Base-by-base conservation (phyloP, 2,888 invertebrate genomes). In the Rhyacophila evoluta region DNA sequence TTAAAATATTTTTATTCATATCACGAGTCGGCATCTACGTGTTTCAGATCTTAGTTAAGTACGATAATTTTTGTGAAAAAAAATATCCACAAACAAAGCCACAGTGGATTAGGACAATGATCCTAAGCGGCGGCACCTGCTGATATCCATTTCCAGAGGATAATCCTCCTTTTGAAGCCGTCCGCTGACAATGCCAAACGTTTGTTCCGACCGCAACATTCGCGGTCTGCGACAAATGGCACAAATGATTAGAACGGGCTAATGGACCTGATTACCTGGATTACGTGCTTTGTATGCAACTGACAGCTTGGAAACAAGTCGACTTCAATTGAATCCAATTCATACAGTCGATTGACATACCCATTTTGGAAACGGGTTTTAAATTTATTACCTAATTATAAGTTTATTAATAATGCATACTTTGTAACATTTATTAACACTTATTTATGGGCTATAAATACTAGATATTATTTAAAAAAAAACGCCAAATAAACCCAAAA, bases 181-280 rank as follows among this genome's bases (percentile, higher is more conserved):
- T 55, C 55, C 55, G 55, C 55, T 55, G 55, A 55, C 55, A 25
- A 25, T 55, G 55, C 55, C 55, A 55, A 55, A 25, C 55, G 55
- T 55, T 55, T 55, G 55, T 55, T 55, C 55, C 55, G 55, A 55
- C 55, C 55, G 55, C 19, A 55, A 10, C 55, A 55, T 55, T 25
- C 55, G 55, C 19, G 55, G 55, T 10, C 19, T 25, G 55, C 55
- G 55, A 55, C 55, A 55, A 12, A 55, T 19, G 55, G 55, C 25
- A 55, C 55, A 15, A 55, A 19, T 55, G 55, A 55, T 55, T 55
- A 55, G 25, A 55, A 25, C 55, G 25, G 55, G 19, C 55, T 55
- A 55, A 55, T 55, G 55, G 55, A 19, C 25, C 55, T 55, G 55
- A 55, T 55, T 55, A 55, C 19, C 55, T 25, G 55, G 55, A 12